A percentile compares a stretch with the other conserved stretches of the same genome.
These are phyloP conservation scores for Lasioglossum marginatum DNA, from an alignment of 2,888 invertebrate species.

Conservation along the genomic window DNA sequence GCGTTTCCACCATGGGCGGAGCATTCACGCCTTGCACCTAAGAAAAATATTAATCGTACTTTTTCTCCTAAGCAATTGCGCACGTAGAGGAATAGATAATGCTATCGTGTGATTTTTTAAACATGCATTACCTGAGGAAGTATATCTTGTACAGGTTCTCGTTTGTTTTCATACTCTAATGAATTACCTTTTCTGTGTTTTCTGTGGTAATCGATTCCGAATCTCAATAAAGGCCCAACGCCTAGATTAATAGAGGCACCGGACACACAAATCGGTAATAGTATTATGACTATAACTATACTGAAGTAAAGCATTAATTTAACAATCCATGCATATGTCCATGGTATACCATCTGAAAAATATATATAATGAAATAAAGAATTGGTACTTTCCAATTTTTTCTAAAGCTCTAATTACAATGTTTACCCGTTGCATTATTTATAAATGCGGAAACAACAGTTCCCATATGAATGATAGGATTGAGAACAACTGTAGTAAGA, in stretches of 20 bases:
- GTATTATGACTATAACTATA: constrained; percentile 51
- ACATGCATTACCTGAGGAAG: constrained; percentile 64
- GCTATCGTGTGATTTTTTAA: background rate
- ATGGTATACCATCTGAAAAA: constrained; percentile 68
- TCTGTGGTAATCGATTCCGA: constrained; percentile 56
- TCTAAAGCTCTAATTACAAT: background rate
- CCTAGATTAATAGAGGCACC: constrained; percentile 72
- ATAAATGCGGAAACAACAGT: constrained; percentile 69
- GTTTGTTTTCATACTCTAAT: constrained; percentile 45
- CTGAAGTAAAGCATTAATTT: constrained; percentile 52
- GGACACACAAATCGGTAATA: constrained; percentile 58
- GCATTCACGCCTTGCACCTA: background rate
- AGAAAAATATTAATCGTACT: background rate
- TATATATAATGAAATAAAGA: background rate
- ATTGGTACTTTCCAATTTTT: background rate
- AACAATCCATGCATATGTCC: constrained; percentile 45
- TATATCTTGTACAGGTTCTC: constrained; percentile 67
- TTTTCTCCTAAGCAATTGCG: background rate
- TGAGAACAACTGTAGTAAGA: constrained; percentile 64
- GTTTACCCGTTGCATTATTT: constrained; percentile 74
- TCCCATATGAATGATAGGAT: constrained; percentile 73
- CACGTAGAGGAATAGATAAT: background rate
- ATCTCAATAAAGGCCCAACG: constrained; percentile 70
- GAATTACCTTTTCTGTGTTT: constrained; percentile 24
- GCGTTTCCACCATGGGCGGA: background rate